Base-by-base conservation (phyloP, 2,888 invertebrate genomes). In the Phortica okadai region DNA sequence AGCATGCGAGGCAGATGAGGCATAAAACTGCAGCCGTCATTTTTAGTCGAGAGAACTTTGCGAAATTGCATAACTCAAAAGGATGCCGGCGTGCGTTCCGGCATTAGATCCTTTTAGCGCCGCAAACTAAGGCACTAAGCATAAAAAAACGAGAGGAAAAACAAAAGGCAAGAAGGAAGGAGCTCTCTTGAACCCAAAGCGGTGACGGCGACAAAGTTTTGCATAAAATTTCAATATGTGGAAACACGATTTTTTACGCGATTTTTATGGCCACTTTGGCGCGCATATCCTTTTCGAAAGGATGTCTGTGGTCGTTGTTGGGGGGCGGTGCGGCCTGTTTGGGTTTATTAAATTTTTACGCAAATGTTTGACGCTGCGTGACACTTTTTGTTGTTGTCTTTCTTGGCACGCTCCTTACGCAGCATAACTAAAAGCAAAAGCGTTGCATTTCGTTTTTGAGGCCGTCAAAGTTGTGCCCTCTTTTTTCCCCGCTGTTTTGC, bases 261-360 rank as follows among this genome's bases (percentile, higher is more conserved):
- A 42, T 62, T 56, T 69, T 45, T 69, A 69, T 69, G 16, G n/a
- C n/a, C 56, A 56, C 16, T 66, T 66, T 33, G 41, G 66, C 41
- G 14, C 50, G 16, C 50, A 69, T 69, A 6, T 25, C 16, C 21
- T 21, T 21, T 69, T 44, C 41, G 6, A 56, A 56, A 56, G 56
- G 56, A 56, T 50, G 33, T 62, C 8, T 2, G n/a, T 62, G 25
- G 16, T 2, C 25, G n/a, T n/a, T 62, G 54, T 6, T 2, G 33
- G 33, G 3, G 10, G 54, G n/a, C 7, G 25, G 25, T 10, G 21
- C 6, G n/a, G 16, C 16, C 1, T 62, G 14, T 79, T 83, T 83
- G 79, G 84, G 83, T 85, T 85, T 85, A 85, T 85, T 85, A 85
- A 85, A 87, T 85, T 85, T 85, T 85, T 84, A 85, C 84, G 80